Evolutionary conservation across 2,888 invertebrate genomes (phyloP).

Genomic region (Syrista parreyssii): DNA sequence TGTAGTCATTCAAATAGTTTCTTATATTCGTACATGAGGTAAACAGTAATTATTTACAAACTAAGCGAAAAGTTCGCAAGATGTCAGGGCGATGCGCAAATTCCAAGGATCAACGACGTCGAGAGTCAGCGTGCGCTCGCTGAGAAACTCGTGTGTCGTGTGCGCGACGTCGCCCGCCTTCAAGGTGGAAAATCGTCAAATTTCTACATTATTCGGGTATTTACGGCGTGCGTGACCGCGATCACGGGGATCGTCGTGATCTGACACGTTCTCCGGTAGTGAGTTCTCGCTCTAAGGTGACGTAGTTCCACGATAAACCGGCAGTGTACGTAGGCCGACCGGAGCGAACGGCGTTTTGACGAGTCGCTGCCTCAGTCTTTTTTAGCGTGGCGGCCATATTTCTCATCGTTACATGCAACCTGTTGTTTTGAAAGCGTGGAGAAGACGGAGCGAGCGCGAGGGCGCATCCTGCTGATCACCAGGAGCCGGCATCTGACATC

Average conservation of each 20-base stretch:
- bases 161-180: constrained; percentile 3
- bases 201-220: background rate
- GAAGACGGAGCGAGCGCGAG: constrained; percentile 15
- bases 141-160: constrained; percentile 5
- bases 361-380: background rate
- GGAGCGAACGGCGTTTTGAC: constrained; percentile 10
- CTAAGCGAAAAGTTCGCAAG: constrained; percentile 2
- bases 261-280: background rate
- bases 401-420: constrained; percentile 50
- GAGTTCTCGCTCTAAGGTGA: background rate
- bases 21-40: background rate
- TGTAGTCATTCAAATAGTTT: background rate
- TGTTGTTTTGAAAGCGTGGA: constrained; percentile 51
- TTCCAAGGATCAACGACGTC: constrained; percentile 2
- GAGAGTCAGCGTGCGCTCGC: constrained; percentile 13
- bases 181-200: background rate
- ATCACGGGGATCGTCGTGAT: background rate
- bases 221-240: background rate
- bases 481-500: background rate
- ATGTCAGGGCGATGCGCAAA: background rate
- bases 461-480: background rate
- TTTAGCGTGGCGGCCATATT: constrained; percentile 41
- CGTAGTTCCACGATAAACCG: constrained; percentile 4
- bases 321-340: background rate
- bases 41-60: background rate